phyloP scores from a whole-genome alignment of 2,797 vertebrate genomes.

The Yasuhikotakia modesta region DNA sequence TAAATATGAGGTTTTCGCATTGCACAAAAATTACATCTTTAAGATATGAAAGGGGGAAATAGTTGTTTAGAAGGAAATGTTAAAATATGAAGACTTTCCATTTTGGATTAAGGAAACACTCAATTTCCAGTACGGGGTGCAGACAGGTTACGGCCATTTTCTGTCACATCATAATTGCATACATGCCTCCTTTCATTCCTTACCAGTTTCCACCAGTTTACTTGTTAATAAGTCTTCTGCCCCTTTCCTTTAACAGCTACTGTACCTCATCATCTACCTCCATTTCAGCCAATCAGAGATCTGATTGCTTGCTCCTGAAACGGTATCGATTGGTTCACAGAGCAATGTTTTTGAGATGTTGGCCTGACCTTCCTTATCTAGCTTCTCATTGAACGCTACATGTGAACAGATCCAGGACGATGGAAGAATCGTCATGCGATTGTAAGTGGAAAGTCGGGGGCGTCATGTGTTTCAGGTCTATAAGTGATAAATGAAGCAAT shows the following conservation, averaged over 20 bases:
- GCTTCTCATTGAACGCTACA: slow-evolving; percentile 22
- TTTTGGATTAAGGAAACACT: slow-evolving; percentile 13
- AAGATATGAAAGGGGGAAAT: background rate
- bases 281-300: slow-evolving; percentile 35
- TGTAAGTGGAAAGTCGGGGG: too few species aligned
- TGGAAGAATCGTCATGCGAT: slow-evolving; percentile 1
- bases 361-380: slow-evolving; percentile 20
- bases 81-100: background rate
- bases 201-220: too few species aligned
- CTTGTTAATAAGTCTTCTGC: slow-evolving; percentile 33
- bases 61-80: background rate
- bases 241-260: slow-evolving; percentile 17
- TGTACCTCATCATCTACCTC: slow-evolving; percentile 22
- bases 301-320: slow-evolving; percentile 39
- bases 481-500: slow-evolving; percentile 22
- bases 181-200: slow-evolving; percentile 27
- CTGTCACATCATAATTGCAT: slow-evolving; percentile 15
- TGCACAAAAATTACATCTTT: background rate
- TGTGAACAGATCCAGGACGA: background rate
- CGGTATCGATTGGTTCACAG: slow-evolving; percentile 29
- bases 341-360: slow-evolving; percentile 29
- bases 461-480: too few species aligned
- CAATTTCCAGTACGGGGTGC: background rate
- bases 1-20: background rate
- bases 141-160: background rate